phyloP scores from a whole-genome alignment of 2,888 invertebrate genomes.

The Hanleya hanleyi region DNA sequence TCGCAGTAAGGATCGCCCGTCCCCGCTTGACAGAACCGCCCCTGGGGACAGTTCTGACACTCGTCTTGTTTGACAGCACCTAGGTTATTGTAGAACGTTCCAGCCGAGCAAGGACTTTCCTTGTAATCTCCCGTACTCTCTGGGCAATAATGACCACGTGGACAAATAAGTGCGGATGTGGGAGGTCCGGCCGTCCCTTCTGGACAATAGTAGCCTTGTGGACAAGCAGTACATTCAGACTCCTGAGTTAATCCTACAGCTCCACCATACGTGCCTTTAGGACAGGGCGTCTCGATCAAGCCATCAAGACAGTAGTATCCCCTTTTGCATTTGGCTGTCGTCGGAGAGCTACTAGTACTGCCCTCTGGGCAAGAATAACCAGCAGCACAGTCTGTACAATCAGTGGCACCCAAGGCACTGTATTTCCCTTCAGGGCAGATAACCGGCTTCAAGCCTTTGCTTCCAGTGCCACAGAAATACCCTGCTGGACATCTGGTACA shows the following conservation, averaged over 20 bases:
- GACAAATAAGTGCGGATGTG: constrained; percentile 47
- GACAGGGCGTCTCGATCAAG: constrained; percentile 53
- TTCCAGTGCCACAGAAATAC: constrained; percentile 49
- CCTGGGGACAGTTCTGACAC: constrained; percentile 63
- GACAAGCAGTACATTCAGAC: constrained; percentile 58
- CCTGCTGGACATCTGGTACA: constrained; percentile 66
- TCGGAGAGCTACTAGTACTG: constrained; percentile 53
- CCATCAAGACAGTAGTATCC: constrained; percentile 69
- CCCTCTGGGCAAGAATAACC: constrained; percentile 66
- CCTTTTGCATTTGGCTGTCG: constrained; percentile 51
- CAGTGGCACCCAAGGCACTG: constrained; percentile 39
- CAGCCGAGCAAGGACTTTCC: constrained; percentile 58
- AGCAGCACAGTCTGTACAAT: constrained; percentile 49
- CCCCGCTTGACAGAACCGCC: constrained; percentile 63
- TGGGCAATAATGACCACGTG: constrained; percentile 64
- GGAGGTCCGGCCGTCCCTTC: constrained; percentile 59
- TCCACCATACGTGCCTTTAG: constrained; percentile 65
- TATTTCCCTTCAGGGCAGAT: constrained; percentile 60
- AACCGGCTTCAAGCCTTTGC: constrained; percentile 42
- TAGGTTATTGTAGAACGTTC: constrained; percentile 49
- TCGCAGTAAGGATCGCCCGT: constrained; percentile 59
- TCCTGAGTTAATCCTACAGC: constrained; percentile 46
- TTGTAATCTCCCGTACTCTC: constrained; percentile 57
- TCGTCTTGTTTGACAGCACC: constrained; percentile 49
- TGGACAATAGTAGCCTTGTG: constrained; percentile 68